Base-by-base conservation (phyloP, 2,113 vertebrate species). In the Artemisiospiza belli region DNA sequence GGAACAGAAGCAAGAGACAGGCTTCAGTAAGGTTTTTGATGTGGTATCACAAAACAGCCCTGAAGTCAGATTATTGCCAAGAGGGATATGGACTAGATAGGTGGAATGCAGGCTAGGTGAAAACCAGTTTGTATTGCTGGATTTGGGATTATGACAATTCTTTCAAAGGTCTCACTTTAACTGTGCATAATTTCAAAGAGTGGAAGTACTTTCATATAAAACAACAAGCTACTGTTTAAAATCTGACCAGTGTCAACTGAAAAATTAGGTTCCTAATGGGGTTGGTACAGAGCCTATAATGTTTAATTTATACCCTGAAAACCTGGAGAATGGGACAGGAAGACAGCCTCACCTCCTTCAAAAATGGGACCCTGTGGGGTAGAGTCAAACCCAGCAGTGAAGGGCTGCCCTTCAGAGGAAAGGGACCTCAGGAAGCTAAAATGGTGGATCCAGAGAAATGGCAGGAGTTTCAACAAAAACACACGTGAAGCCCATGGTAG, bases 291-390 rank as follows among this genome's bases (percentile, higher is more conserved):
- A 54, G 12, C 7, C 28, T 68, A 2, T 19, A 12, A 3, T 44
- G 16, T 61, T 85, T 30, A 27, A 77, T 17, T 17, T 47, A 44
- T 49, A 24, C 39, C 24, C 10, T 22, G 54, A 59, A 63, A 82
- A 54, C 17, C 25, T 55, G 52, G 35, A 79, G 20, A 88, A 88
- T 4, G 9, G 43, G 28, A 33, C 28, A 67, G 52, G 47, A 90
- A n/a, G 0, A 1, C 6, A 62, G 3, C 10, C 3, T 57, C 19
- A 24, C 7, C 22, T 57, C 16, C 22, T 21, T 44, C n/a, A 39
- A 18, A 15, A 18, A 6, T 19, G n/a, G 2, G 16, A 39, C 4
- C 14, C 9, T 54, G 4, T 1, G 10, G 13, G 13, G 5, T 17
- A 27, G 8, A 17, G 35, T 21, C 39, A 73, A 39, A 61, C 4